Percentiles rank a stretch among this genome's conserved stretches.
Conservation (phyloP, 2,797 vertebrate species). For the Eulemur rubriventer region DNA sequence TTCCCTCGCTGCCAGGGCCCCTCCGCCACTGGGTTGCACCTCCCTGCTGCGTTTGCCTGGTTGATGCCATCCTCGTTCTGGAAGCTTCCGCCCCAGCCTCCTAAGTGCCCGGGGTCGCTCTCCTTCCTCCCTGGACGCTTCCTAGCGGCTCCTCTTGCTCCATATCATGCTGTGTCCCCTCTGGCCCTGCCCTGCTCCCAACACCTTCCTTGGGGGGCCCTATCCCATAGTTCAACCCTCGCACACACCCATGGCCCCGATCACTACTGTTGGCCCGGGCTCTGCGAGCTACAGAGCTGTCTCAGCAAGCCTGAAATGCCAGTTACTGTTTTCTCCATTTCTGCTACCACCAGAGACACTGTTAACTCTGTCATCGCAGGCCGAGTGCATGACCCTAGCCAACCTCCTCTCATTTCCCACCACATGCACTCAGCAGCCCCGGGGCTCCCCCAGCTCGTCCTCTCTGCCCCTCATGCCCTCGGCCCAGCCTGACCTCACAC, state of each 20-base stretch:
- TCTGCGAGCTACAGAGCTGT: background rate
- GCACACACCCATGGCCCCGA: background rate
- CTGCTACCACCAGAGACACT: background rate
- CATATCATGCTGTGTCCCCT: background rate
- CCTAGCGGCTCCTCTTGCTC: background rate
- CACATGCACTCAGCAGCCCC: too few relatives aligned
- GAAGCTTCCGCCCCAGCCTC: background rate
- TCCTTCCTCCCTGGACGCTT: background rate
- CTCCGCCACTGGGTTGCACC: too few relatives aligned
- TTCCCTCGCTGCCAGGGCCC: background rate
- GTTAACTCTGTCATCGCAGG: background rate
- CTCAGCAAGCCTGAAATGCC: background rate
- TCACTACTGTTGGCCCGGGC: background rate
- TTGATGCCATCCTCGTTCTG: background rate
- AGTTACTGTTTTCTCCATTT: background rate
- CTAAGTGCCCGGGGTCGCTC: background rate
- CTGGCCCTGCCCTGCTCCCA: background rate
- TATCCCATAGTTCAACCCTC: accelerated
- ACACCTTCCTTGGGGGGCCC: too few relatives aligned
- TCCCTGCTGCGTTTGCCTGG: too few relatives aligned
- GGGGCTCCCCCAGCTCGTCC: background rate
- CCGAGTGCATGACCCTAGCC: too few relatives aligned
- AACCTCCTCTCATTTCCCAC: background rate
- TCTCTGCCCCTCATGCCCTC: background rate
- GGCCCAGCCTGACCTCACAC: background rate